These are phyloP conservation scores for Chlamydotis undulata DNA, from an alignment of 2,113 vertebrate species.

Conservation along the genomic window DNA sequence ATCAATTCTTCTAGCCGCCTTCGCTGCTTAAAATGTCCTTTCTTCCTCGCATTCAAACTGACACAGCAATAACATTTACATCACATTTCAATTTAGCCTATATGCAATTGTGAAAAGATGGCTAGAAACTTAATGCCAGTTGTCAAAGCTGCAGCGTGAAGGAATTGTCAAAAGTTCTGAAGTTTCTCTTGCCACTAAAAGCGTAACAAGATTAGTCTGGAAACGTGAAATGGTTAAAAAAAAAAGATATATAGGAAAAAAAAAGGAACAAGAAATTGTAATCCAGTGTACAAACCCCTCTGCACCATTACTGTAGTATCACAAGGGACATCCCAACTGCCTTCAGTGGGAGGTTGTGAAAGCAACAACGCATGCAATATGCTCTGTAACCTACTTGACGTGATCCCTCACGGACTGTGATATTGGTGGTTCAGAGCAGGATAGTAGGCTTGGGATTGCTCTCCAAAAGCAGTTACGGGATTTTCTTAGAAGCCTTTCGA, in stretches of 20 bases:
- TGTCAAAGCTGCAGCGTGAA: background rate
- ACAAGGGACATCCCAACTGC: background rate
- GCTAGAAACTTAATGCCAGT: background rate
- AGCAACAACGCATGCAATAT: background rate
- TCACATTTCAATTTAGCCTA: background rate
- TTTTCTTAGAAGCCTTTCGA: background rate
- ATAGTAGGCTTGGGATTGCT: background rate
- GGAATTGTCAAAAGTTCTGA: background rate
- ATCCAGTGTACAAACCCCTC: background rate
- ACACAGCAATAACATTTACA: background rate
- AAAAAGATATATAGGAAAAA: background rate
- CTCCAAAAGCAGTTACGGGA: background rate
- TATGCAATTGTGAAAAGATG: background rate
- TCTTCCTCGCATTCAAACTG: background rate
- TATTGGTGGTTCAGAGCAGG: background rate
- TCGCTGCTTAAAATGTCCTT: background rate
- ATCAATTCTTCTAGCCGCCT: background rate
- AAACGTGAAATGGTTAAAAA: background rate
- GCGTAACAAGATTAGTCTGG: background rate
- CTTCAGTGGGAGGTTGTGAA: background rate
- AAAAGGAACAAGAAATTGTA: background rate
- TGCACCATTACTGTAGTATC: background rate
- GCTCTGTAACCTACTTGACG: background rate
- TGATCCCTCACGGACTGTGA: rapidly evolving
- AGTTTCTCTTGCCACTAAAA: background rate